Conservation (phyloP, 2,797 vertebrate species). For the Leontopithecus rosalia region DNA sequence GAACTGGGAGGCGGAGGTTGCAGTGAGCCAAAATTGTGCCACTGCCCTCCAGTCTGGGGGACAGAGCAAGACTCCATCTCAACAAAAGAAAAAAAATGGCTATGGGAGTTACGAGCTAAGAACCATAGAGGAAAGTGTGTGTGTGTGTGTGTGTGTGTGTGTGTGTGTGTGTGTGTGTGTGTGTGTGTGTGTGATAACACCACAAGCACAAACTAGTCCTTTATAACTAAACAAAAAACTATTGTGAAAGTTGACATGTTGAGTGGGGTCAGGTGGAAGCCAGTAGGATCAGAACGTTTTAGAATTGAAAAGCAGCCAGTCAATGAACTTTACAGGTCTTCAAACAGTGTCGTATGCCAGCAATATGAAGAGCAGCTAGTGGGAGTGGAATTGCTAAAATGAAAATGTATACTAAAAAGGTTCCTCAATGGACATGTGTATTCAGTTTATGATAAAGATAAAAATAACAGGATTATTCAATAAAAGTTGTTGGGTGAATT, state of each 20-base stretch:
- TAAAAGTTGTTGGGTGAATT: background rate
- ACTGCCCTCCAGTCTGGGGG: too few relatives aligned
- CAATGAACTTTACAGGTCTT: background rate
- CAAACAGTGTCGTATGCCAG: background rate
- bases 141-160: too few relatives aligned
- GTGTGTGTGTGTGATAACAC: too few relatives aligned
- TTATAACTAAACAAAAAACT: background rate
- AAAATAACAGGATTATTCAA: background rate
- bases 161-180: too few relatives aligned
- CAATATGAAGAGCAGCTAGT: background rate
- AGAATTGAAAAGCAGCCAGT: background rate
- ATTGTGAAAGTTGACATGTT: background rate
- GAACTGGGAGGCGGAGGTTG: too few relatives aligned
- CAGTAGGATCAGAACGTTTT: background rate
- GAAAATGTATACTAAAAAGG: background rate
- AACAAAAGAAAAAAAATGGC: too few relatives aligned
- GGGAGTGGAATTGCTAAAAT: background rate
- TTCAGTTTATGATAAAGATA: background rate
- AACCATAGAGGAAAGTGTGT: too few relatives aligned
- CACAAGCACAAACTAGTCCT: background rate
- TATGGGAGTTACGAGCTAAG: too few relatives aligned
- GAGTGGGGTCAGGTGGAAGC: background rate
- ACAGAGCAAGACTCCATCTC: too few relatives aligned
- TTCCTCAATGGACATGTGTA: background rate
- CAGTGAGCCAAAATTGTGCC: too few relatives aligned